Evolutionary conservation across 2,888 invertebrate species (phyloP).

Genomic region (Ptilodon capucinus): DNA sequence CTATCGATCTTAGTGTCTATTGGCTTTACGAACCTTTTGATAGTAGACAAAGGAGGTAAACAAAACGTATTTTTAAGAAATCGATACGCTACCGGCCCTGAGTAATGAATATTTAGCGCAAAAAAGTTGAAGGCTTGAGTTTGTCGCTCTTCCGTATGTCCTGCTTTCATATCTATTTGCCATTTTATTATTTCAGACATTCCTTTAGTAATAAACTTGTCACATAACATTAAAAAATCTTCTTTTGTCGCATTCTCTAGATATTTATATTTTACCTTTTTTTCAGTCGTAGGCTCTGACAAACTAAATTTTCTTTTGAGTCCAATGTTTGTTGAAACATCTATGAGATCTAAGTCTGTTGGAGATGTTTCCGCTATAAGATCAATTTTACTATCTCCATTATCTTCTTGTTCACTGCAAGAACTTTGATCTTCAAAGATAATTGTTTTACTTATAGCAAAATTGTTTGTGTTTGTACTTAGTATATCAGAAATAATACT

Average conservation of each 20-base stretch:
- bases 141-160: constrained; percentile 11
- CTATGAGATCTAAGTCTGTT: too few species aligned
- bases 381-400: background rate
- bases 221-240: constrained; percentile 20
- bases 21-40: constrained; percentile 17
- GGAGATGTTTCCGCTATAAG: too few species aligned
- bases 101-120: constrained; percentile 21
- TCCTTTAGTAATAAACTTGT: constrained; percentile 19
- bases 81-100: constrained; percentile 17
- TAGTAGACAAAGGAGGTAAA: constrained; percentile 14
- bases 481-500: too few species aligned
- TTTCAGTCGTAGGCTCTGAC: background rate
- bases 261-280: constrained; percentile 6
- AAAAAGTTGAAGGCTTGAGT: constrained; percentile 20
- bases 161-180: constrained; percentile 15
- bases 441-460: background rate
- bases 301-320: too few species aligned
- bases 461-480: too few species aligned
- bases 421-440: background rate
- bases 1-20: constrained; percentile 14
- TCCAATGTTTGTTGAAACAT: too few species aligned
- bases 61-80: constrained; percentile 19
- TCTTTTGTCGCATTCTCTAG: constrained; percentile 11
- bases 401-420: background rate
- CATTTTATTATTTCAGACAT: constrained; percentile 20